These are phyloP conservation scores for Oscheius sp. DNA, from an alignment of 1,140 invertebrate species.

Conservation along the genomic window DNA sequence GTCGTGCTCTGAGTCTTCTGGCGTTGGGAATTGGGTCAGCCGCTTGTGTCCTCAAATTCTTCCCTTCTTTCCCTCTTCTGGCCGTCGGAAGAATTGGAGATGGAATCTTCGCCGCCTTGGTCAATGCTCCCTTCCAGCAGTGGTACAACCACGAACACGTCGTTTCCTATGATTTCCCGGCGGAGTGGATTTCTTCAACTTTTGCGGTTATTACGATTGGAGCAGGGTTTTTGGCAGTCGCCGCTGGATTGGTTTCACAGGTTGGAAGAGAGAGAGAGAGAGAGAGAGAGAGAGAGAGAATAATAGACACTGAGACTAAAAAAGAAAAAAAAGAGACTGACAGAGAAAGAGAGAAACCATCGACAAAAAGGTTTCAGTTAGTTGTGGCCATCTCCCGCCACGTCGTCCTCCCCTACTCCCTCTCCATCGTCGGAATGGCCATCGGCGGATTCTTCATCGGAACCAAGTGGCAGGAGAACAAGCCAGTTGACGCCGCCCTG, in stretches of 20 bases:
- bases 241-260: slow-evolving; percentile 25
- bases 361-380: no score
- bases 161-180: slow-evolving; percentile 30
- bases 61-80: slow-evolving; percentile 19
- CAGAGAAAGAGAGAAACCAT: no score
- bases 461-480: slow-evolving; percentile 26
- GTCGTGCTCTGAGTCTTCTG: slow-evolving; percentile 32
- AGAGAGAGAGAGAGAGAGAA: no score
- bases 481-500: slow-evolving; percentile 19
- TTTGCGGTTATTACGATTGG: slow-evolving; percentile 21
- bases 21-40: slow-evolving; percentile 14
- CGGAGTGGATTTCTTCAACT: slow-evolving; percentile 31
- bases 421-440: slow-evolving; percentile 22
- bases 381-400: slow-evolving; percentile 23
- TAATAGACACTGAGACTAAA: no score
- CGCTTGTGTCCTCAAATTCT: slow-evolving; percentile 32
- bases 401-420: slow-evolving; percentile 20
- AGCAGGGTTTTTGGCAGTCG: slow-evolving; percentile 27
- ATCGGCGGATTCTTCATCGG: slow-evolving; percentile 37
- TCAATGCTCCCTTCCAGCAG: slow-evolving; percentile 35
- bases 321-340: no score
- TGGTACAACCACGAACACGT: slow-evolving; percentile 37
- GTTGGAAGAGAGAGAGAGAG: no score
- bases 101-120: slow-evolving; percentile 31
- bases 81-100: slow-evolving; percentile 22